Evolutionary conservation across 1,140 invertebrate genomes (phyloP).

Genomic region (Drosophila ambigua): DNA sequence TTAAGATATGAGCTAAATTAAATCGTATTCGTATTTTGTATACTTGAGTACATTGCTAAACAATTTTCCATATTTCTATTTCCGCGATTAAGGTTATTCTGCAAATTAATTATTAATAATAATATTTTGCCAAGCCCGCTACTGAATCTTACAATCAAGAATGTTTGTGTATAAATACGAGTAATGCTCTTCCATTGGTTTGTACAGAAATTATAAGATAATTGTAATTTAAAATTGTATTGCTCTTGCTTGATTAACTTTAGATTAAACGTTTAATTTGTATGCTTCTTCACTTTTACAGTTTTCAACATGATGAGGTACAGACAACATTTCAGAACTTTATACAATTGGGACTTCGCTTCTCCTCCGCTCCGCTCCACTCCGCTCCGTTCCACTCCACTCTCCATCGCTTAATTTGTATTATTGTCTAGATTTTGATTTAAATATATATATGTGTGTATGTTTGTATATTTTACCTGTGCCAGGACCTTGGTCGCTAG

Average conservation of each 20-base stretch:
- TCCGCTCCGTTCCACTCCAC: too few species aligned
- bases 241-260: slow-evolving; percentile 48
- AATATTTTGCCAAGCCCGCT: slow-evolving; percentile 71
- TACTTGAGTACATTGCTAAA: slow-evolving; percentile 46
- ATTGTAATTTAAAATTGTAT: slow-evolving; percentile 74
- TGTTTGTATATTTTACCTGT: slow-evolving; percentile 51
- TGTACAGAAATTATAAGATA: slow-evolving; percentile 64
- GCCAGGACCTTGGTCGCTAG: slow-evolving; percentile 57
- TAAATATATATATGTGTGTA: slow-evolving; percentile 12
- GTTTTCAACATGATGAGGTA: slow-evolving; percentile 78
- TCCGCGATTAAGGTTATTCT: slow-evolving; percentile 30
- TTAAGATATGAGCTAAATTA: slow-evolving; percentile 68
- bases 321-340: slow-evolving; percentile 55
- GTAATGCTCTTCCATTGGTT: slow-evolving; percentile 41
- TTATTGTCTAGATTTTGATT: slow-evolving; percentile 43
- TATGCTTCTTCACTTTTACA: slow-evolving; percentile 49
- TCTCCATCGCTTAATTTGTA: slow-evolving; percentile 20
- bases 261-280: slow-evolving; percentile 44
- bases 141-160: slow-evolving; percentile 36
- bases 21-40: slow-evolving; percentile 40
- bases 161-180: slow-evolving; percentile 24
- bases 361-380: neutral
- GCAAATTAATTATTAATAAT: slow-evolving; percentile 47
- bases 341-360: slow-evolving; percentile 51
- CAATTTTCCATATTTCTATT: slow-evolving; percentile 22